These are phyloP conservation scores for Brachyhypopomus gauderio DNA, from an alignment of 2,113 vertebrate genomes.

Conservation along the genomic window DNA sequence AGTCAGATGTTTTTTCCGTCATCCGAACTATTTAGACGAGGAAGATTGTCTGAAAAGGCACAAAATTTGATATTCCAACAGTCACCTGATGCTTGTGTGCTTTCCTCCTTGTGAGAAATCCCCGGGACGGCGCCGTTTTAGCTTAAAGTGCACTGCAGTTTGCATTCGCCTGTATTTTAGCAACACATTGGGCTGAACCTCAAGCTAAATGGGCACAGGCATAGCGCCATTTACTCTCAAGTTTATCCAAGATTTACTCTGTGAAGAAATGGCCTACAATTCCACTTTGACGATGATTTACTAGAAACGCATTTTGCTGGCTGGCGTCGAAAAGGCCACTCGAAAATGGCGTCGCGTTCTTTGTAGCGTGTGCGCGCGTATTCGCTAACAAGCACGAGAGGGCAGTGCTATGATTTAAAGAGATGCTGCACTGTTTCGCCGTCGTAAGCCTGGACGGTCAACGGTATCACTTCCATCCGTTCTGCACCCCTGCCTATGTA, in stretches of 20 bases:
- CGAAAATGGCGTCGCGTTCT: background rate
- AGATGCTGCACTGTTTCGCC: background rate
- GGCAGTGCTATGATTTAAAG: background rate
- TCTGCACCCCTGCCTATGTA: slow-evolving; percentile 16
- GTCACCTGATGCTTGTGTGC: background rate
- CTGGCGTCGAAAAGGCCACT: background rate
- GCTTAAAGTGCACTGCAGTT: background rate
- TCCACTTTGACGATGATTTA: background rate
- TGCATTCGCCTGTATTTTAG: background rate
- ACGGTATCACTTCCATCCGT: background rate
- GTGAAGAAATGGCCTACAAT: background rate
- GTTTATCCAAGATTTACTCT: background rate
- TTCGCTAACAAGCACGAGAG: background rate
- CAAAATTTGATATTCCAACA: background rate
- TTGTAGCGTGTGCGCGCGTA: background rate
- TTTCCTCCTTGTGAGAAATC: background rate
- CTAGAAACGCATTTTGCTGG: background rate
- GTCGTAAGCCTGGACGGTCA: background rate
- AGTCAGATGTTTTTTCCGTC: background rate
- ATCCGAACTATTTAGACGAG: background rate
- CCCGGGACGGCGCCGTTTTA: background rate
- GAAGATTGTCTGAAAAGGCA: background rate
- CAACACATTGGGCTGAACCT: background rate
- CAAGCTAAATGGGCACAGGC: background rate
- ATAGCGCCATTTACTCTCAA: background rate